Base-by-base conservation (phyloP, 2,113 vertebrate genomes). In the Microcebus murinus region DNA sequence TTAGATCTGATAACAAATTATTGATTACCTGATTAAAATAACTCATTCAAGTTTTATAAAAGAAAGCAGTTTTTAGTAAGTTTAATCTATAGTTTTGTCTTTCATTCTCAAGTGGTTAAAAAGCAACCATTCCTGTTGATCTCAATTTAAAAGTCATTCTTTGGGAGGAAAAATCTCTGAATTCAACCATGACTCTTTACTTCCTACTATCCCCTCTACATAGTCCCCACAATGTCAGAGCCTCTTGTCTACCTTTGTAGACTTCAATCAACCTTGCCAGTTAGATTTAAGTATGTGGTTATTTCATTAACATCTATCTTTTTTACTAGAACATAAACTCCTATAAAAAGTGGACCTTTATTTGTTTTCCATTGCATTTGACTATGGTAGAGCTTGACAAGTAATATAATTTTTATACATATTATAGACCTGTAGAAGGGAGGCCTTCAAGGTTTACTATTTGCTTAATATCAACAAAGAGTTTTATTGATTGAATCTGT, bases 1-100 rank as follows among this genome's bases (percentile, higher is more conserved):
- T 57, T 97, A 25, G 6, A 73, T 52, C 36, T 4, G 29, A 59
- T 71, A 91, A 81, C 39, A 89, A 59, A 95, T 79, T 83, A 50
- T 48, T 67, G 45, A 91, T 74, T 45, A 34, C 70, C 34, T 90
- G 20, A 65, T 83, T 87, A 39, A 73, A 95, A 20, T 29, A 63
- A 79, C 13, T 63, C 14, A n/a, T 80, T 84, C 31, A 50, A 14
- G 27, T 1, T 25, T 55, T 74, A 74, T 84, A 70, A 52, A 68
- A 85, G 59, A 67, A 42, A 88, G 6, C 14, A 29, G 23, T 45
- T 55, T 92, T 31, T 20, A 31, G 45, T 73, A 70, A 55, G 2
- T 87, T 76, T 81, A 39, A 83, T 70, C 17, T 65, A 9, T 18
- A 81, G 0, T 77, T 93, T 45, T 39, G 4, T 50, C 10, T 95